Percentiles rank a stretch among this genome's conserved stretches.
These are phyloP conservation scores for Gymnodraco acuticeps DNA, from an alignment of 2,797 vertebrate genomes.

Conservation along the genomic window DNA sequence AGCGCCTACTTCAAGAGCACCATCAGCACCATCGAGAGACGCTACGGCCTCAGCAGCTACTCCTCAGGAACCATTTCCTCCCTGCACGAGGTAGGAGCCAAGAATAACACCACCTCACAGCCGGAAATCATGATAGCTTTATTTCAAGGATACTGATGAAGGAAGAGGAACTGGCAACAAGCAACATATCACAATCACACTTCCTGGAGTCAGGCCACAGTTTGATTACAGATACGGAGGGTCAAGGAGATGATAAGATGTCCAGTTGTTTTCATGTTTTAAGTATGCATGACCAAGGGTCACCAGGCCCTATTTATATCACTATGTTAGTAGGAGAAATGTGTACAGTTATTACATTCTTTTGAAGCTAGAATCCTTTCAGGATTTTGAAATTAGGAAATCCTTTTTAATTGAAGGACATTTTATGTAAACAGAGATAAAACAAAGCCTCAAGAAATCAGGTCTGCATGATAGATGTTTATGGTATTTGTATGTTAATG, in stretches of 20 bases:
- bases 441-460: too few relatives aligned
- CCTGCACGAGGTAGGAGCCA: constrained; percentile 91
- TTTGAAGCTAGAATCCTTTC: neutral
- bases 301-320: neutral
- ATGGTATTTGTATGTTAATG: too few relatives aligned
- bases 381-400: too few relatives aligned
- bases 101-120: constrained; percentile 54
- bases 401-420: too few relatives aligned
- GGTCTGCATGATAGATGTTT: too few relatives aligned
- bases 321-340: constrained; percentile 6
- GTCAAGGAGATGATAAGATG: constrained; percentile 32
- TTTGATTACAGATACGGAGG: constrained; percentile 12
- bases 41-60: constrained; percentile 96
- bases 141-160: constrained; percentile 54
- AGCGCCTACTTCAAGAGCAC: constrained; percentile 97
- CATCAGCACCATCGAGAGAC: constrained; percentile 95
- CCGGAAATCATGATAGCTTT: constrained; percentile 38
- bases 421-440: too few relatives aligned
- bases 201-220: constrained; percentile 43
- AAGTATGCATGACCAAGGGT: neutral
- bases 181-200: constrained; percentile 54
- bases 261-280: constrained; percentile 20
- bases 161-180: constrained; percentile 56
- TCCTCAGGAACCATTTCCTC: constrained; percentile 97
- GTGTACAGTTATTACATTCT: neutral